Evolutionary conservation across 2,888 invertebrate genomes (phyloP).

Genomic region (Thecophora atra): DNA sequence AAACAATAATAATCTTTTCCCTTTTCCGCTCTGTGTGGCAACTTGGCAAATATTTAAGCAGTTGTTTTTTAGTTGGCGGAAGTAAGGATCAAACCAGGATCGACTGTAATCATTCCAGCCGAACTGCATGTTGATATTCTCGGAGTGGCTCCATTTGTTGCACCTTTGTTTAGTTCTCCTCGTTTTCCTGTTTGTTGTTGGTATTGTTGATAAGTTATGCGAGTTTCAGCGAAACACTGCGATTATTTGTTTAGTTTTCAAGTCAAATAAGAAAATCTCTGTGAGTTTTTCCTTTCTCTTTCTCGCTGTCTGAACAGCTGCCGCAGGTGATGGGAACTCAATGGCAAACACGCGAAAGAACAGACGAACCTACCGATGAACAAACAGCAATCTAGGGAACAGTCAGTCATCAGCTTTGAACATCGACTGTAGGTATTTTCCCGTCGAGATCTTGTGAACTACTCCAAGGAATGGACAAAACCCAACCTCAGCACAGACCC

Average conservation of each 20-base stretch:
- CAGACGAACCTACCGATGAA: neutral
- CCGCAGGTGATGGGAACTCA: constrained; percentile 17
- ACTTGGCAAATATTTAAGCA: constrained; percentile 18
- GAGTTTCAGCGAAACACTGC: neutral
- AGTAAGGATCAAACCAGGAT: constrained; percentile 21
- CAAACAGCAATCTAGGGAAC: no score
- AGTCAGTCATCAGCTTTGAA: neutral
- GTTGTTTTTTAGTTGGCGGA: constrained; percentile 24
- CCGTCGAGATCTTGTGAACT: neutral
- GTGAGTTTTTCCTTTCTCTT: no score
- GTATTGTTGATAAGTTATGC: neutral
- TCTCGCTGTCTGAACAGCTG: neutral
- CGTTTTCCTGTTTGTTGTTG: neutral
- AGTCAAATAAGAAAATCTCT: constrained; percentile 13
- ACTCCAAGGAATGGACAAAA: no score
- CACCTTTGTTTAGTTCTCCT: constrained; percentile 18
- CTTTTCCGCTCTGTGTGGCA: neutral
- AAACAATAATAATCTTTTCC: neutral
- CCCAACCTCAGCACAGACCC: no score
- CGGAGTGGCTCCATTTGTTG: constrained; percentile 24
- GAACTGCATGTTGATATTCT: constrained; percentile 19
- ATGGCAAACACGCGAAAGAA: neutral
- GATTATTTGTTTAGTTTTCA: constrained; percentile 32
- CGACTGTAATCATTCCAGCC: no score
- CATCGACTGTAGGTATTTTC: neutral